Evolutionary conservation across 2,888 invertebrate species (phyloP).

Genomic region (Sturmia bella): DNA sequence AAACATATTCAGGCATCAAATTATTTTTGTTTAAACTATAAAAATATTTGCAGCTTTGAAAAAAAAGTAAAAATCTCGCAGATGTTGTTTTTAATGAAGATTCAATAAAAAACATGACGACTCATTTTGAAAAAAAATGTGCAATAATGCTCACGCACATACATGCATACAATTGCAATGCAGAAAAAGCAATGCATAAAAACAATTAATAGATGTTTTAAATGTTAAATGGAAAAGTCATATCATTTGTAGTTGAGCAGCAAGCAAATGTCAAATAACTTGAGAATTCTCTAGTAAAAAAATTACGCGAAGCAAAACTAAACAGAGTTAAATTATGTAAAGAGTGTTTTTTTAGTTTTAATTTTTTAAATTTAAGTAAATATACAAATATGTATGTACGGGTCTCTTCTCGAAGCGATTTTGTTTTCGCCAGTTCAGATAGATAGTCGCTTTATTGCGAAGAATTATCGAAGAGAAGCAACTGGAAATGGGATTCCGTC

Average conservation of each 20-base stretch:
- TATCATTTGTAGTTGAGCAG: constrained; percentile 56
- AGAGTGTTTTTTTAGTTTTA: constrained; percentile 13
- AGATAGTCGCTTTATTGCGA: too few species aligned
- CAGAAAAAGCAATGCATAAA: not conserved
- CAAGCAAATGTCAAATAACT: constrained; percentile 64
- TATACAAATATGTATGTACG: too few species aligned
- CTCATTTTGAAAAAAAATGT: not conserved
- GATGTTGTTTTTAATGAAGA: constrained; percentile 40
- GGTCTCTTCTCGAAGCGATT: too few species aligned
- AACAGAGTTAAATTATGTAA: not conserved
- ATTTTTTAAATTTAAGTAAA: not conserved
- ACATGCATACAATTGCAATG: not conserved
- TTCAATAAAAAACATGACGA: constrained; percentile 33
- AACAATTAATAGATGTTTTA: constrained; percentile 64
- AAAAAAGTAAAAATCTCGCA: constrained; percentile 42
- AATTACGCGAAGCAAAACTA: not conserved
- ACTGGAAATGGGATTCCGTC: too few species aligned
- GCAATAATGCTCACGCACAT: not conserved
- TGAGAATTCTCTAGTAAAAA: constrained; percentile 20
- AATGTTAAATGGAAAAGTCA: constrained; percentile 68
- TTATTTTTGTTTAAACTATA: constrained; percentile 47
- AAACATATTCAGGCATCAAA: constrained; percentile 47
- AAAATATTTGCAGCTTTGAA: constrained; percentile 24
- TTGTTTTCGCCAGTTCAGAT: too few species aligned
- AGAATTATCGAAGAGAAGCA: too few species aligned